These are phyloP conservation scores for Rhinopithecus roxellana DNA, from an alignment of 2,113 vertebrate genomes.

Conservation along the genomic window DNA sequence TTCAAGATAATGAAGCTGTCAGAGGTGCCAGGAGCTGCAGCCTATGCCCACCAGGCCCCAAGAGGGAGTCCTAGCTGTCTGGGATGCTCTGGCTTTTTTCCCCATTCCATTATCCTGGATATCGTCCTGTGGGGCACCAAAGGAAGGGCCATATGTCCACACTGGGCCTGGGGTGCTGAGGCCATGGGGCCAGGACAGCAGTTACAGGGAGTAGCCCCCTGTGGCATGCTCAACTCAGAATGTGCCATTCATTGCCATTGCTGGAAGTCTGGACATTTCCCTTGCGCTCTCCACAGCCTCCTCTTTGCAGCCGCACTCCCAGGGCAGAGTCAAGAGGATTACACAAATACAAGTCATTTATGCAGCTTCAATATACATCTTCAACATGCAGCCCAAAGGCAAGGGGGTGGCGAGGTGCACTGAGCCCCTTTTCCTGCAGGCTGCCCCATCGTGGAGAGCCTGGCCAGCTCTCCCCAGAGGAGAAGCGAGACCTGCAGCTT, in stretches of 20 bases:
- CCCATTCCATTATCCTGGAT: neutral
- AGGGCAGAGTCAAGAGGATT: neutral
- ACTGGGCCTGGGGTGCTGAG: neutral
- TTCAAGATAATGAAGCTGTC: fast-evolving
- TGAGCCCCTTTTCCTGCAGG: neutral
- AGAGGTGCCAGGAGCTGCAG: neutral
- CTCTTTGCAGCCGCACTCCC: neutral
- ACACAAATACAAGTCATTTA: neutral
- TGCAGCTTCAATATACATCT: too few relatives aligned
- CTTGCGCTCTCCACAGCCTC: neutral
- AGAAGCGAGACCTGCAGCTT: neutral
- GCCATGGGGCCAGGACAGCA: fast-evolving
- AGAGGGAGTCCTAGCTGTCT: neutral
- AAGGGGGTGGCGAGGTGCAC: neutral
- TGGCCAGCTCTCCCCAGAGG: too few relatives aligned
- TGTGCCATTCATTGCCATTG: fast-evolving
- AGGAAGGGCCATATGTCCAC: neutral
- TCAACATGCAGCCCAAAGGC: neutral
- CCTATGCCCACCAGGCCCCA: neutral
- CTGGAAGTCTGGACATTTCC: neutral
- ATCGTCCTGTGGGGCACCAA: neutral
- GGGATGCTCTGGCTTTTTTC: neutral
- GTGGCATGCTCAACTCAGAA: fast-evolving
- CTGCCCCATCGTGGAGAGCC: neutral
- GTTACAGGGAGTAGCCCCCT: neutral